phyloP scores from a whole-genome alignment of 2,113 vertebrate species.

The Toxotes jaculatrix region DNA sequence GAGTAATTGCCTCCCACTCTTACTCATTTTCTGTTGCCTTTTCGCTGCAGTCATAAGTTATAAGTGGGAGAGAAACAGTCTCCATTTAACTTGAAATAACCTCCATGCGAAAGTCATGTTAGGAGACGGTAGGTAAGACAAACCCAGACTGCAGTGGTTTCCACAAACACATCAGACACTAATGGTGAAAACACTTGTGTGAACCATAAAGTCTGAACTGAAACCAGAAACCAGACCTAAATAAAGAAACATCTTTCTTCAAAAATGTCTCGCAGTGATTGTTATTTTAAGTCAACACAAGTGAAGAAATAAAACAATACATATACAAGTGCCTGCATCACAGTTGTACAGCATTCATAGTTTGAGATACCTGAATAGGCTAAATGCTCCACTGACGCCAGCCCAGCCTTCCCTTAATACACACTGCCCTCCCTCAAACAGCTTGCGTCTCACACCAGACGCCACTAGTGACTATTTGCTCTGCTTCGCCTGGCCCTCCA shows the following conservation, averaged over 20 bases:
- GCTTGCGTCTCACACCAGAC: conserved; percentile 57
- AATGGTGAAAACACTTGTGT: conserved; percentile 24
- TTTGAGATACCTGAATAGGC: conserved; percentile 17
- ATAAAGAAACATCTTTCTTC: background rate
- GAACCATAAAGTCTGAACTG: background rate
- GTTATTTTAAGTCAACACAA: background rate
- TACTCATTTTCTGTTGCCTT: background rate
- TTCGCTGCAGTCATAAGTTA: background rate
- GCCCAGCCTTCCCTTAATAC: conserved; percentile 9
- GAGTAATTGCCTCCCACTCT: conserved; percentile 53
- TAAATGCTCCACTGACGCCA: conserved; percentile 22
- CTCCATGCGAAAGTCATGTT: conserved; percentile 9
- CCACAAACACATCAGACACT: conserved; percentile 13
- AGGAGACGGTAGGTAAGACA: background rate
- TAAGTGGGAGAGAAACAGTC: conserved; percentile 7
- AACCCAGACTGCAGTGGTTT: conserved; percentile 25
- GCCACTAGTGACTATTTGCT: conserved; percentile 65
- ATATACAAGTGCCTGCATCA: background rate
- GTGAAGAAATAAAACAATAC: conserved; percentile 1
- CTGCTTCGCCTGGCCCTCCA: conserved; percentile 53
- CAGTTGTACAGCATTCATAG: background rate
- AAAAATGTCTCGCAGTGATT: background rate
- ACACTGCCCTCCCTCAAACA: conserved; percentile 35
- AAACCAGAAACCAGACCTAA: conserved; percentile 14
- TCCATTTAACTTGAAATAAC: conserved; percentile 34